Evolutionary conservation across 2,797 vertebrate genomes (phyloP), one percentile per base, ranked within the genome.

Genomic region (Falco columbarius): DNA sequence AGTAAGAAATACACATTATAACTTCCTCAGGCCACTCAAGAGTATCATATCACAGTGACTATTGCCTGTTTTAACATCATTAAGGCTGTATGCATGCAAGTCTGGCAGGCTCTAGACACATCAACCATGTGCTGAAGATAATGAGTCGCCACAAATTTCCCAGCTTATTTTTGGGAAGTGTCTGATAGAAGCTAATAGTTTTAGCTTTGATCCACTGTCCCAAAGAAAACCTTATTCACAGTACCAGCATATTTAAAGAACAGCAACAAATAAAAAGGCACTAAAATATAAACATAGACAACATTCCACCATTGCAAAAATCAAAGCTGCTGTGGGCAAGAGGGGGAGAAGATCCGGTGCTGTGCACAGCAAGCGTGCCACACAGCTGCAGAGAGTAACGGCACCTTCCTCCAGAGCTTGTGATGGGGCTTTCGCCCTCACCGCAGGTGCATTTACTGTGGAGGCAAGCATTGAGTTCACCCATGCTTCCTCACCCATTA

Each of bases 91-190:
- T 23, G 36, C 47, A 52, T 63, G 72, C 61, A 27, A 77, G 52
- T 4, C 44, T 77, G 81, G 61, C 21, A 6, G 82, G 56, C 61
- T 88, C 81, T 55, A 70, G 52, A 58, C 52, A 27, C 29, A 88
- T 12, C 86, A 90, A 17, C 73, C 82, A 15, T 70, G 86, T n/a
- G 72, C 88, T 77, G 29, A 81, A 83, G 52, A 85, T 81, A 65
- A 86, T 24, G 58, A 81, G 49, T 81, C 68, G 73, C 82, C 55
- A 56, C 65, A 58, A 67, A 88, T 81, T 54, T 91, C 79, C 72
- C 72, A 81, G 30, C 68, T 90, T 90, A 90, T 89, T 96, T 90
- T 89, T 90, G 93, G 72, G 77, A 92, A 87, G 72, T 55, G 49
- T 20, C 71, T 85, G 89, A 80, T 30, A 86, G 75, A 63, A 52